phyloP scores from a whole-genome alignment of 1,140 invertebrate genomes.

The Oncopodura yosiiana region DNA sequence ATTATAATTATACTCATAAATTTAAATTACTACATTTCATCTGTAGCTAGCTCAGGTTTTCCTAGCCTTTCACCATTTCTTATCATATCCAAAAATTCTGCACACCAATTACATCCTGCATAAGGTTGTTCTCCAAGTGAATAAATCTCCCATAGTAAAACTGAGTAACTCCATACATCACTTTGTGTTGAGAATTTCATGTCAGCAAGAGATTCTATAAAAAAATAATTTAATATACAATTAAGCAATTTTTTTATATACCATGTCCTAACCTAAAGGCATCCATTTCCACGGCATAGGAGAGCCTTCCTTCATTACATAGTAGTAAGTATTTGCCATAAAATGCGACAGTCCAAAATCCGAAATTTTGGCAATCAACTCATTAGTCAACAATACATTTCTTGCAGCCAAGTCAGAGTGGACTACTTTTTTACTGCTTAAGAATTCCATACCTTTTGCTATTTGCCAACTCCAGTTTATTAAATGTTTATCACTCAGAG shows the following conservation, averaged over 20 bases:
- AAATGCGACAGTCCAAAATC: constrained; percentile 21
- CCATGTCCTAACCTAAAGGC: too few relatives aligned
- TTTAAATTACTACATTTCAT: constrained; percentile 38
- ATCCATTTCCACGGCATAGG: constrained; percentile 46
- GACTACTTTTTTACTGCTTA: constrained; percentile 26
- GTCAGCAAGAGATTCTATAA: constrained; percentile 43
- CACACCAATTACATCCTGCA: constrained; percentile 21
- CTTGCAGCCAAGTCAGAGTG: constrained; percentile 19
- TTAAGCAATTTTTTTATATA: too few relatives aligned
- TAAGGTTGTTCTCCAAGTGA: constrained; percentile 40
- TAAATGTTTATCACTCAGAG: too few relatives aligned
- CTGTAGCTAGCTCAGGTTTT: constrained; percentile 39
- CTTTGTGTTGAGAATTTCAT: constrained; percentile 41
- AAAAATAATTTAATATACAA: too few relatives aligned
- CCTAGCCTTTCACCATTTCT: constrained; percentile 7
- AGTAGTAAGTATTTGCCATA: constrained; percentile 5
- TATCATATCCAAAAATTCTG: constrained; percentile 14
- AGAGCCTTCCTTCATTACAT: constrained; percentile 7
- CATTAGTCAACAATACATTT: constrained; percentile 11
- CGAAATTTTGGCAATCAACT: constrained; percentile 16
- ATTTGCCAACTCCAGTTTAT: constrained; percentile 22
- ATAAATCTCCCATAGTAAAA: constrained; percentile 44
- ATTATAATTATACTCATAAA: constrained; percentile 44
- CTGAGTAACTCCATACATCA: constrained; percentile 46
- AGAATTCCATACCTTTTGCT: constrained; percentile 31